A percentile compares a stretch with the other conserved stretches of the same genome.
Evolutionary conservation across 1,140 invertebrate species (phyloP).

Genomic region (Drosophila leontia): DNA sequence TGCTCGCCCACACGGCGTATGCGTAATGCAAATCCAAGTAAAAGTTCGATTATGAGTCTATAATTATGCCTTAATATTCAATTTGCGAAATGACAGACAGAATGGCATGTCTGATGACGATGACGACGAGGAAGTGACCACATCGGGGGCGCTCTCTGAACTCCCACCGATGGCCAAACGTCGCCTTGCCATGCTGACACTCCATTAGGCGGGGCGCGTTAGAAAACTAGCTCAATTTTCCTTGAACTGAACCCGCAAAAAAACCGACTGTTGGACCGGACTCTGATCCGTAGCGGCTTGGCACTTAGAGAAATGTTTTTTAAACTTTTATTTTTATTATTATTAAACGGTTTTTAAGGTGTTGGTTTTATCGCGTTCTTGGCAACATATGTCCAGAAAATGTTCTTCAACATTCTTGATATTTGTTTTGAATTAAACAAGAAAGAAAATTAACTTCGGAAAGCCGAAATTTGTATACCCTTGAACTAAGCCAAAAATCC

Average conservation of each 20-base stretch:
- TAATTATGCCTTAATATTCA: slow-evolving; percentile 7
- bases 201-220: slow-evolving; percentile 37
- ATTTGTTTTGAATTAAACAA: no score
- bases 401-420: no score
- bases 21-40: slow-evolving; percentile 61
- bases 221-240: slow-evolving; percentile 73
- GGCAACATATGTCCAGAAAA: no score
- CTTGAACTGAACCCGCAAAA: slow-evolving; percentile 61
- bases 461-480: no score
- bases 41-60: slow-evolving; percentile 59
- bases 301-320: neutral
- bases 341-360: neutral
- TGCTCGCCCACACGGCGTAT: slow-evolving; percentile 65
- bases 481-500: no score
- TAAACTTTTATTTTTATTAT: neutral
- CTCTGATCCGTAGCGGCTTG: slow-evolving; percentile 16
- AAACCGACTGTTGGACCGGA: slow-evolving; percentile 26
- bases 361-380: neutral
- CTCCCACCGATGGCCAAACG: slow-evolving; percentile 34
- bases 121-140: slow-evolving; percentile 28
- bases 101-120: neutral
- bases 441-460: no score
- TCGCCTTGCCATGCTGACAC: slow-evolving; percentile 38
- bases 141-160: slow-evolving; percentile 28
- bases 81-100: neutral